phyloP scores from a whole-genome alignment of 1,140 invertebrate genomes.

The Tachypleus tridentatus region DNA sequence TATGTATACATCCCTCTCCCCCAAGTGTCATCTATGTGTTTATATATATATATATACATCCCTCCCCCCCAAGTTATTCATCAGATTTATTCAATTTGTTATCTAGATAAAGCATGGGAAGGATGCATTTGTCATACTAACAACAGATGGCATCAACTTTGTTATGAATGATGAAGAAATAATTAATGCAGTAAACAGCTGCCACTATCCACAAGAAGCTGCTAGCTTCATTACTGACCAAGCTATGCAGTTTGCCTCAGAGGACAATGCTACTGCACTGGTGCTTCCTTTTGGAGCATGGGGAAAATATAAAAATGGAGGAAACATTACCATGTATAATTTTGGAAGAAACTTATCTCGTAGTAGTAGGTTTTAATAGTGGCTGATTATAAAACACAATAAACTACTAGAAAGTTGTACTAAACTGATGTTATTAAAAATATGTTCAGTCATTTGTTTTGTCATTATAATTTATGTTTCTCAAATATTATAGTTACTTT shows the following conservation, averaged over 20 bases:
- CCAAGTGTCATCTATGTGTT: too few relatives aligned
- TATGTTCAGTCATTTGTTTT: too few relatives aligned
- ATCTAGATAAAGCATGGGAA: constrained; percentile 40
- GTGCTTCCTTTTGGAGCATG: constrained; percentile 44
- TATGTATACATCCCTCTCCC: too few relatives aligned
- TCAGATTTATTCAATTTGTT: not conserved
- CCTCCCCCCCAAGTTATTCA: too few relatives aligned
- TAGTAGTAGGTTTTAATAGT: constrained; percentile 3
- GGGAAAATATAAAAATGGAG: constrained; percentile 37
- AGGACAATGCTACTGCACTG: constrained; percentile 43
- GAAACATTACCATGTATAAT: constrained; percentile 15
- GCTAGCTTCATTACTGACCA: constrained; percentile 40
- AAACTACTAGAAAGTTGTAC: too few relatives aligned
- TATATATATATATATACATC: too few relatives aligned
- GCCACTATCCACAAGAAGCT: constrained; percentile 37
- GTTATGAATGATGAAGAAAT: constrained; percentile 43
- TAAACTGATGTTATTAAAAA: too few relatives aligned
- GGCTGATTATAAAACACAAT: too few relatives aligned
- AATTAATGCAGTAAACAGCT: constrained; percentile 37
- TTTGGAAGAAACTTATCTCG: constrained; percentile 23
- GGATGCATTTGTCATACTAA: constrained; percentile 42
- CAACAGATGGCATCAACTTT: constrained; percentile 43
- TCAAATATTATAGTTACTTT: too few relatives aligned
- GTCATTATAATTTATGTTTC: too few relatives aligned
- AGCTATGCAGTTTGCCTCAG: constrained; percentile 41